Conservation (phyloP, 2,113 vertebrate species). For the Acanthisitta chloris region DNA sequence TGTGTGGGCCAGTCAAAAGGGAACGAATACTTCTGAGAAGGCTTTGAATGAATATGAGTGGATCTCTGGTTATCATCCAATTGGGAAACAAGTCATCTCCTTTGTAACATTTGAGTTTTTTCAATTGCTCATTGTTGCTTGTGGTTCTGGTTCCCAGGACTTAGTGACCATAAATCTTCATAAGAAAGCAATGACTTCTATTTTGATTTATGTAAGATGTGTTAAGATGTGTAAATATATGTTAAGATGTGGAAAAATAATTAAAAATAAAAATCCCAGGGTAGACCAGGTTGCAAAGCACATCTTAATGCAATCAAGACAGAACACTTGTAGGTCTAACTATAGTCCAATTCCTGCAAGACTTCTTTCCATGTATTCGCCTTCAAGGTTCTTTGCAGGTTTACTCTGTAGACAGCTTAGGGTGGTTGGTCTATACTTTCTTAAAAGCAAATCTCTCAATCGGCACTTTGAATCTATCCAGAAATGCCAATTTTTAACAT, state of each 20-base stretch:
- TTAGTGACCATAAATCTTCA: not conserved
- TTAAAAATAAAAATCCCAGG: not conserved
- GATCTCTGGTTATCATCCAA: conserved; percentile 12
- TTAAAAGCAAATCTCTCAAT: not conserved
- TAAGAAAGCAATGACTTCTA: not conserved
- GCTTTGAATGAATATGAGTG: not conserved
- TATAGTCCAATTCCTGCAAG: not conserved
- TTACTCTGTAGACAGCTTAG: not conserved
- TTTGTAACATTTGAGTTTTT: not conserved
- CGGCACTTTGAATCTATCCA: not conserved
- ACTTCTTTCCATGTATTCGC: not conserved
- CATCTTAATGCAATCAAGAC: not conserved
- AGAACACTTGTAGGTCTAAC: not conserved
- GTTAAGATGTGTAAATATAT: not conserved
- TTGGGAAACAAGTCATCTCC: not conserved
- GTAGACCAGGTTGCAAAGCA: not conserved
- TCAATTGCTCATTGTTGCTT: not conserved
- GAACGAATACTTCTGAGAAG: not conserved
- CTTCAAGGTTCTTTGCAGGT: not conserved
- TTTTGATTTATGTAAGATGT: not conserved
- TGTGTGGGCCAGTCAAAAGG: not conserved
- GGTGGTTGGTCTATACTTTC: not conserved
- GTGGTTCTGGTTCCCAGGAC: not conserved
- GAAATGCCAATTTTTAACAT: not conserved
- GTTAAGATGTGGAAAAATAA: not conserved